These are phyloP conservation scores for Azemiops feae DNA, from an alignment of 2,113 vertebrate genomes.

Conservation along the genomic window DNA sequence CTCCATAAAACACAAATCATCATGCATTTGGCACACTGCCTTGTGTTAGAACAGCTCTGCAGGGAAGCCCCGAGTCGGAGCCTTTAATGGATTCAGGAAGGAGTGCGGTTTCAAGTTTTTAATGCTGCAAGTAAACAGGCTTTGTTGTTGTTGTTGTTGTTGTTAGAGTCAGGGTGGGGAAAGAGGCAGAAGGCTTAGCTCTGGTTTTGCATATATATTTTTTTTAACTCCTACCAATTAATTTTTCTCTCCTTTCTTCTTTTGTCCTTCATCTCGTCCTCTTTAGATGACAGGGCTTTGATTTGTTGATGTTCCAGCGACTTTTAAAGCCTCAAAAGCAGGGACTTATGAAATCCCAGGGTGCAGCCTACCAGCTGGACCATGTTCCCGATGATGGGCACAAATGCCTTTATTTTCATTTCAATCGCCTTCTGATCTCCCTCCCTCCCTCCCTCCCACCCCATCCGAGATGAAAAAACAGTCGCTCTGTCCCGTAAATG, in stretches of 20 bases:
- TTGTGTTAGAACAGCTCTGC: not conserved
- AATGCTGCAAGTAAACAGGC: not conserved
- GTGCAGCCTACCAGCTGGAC: constrained; percentile 30
- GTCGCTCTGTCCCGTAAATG: constrained; percentile 54
- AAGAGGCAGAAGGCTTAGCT: not conserved
- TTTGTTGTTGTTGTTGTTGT: not conserved
- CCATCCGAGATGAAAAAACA: constrained; percentile 43
- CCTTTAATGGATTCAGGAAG: not conserved
- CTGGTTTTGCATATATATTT: not conserved
- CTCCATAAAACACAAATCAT: constrained; percentile 22
- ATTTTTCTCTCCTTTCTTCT: not conserved
- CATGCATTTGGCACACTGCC: not conserved
- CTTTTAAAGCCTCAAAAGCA: constrained; percentile 7
- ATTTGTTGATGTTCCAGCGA: constrained; percentile 41
- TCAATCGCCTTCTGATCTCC: constrained; percentile 39
- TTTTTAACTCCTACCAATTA: not conserved
- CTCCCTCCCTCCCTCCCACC: not conserved
- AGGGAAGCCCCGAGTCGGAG: not conserved
- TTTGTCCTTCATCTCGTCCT: constrained; percentile 26
- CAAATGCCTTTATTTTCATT: constrained; percentile 42
- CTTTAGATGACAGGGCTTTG: constrained; percentile 34
- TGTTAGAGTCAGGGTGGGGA: constrained; percentile 27
- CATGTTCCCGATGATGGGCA: constrained; percentile 31
- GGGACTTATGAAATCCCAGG: constrained; percentile 39
- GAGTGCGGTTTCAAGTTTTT: not conserved